Conservation (phyloP, 92 coral and sea anemone genomes). For the Diadumene lineata region DNA sequence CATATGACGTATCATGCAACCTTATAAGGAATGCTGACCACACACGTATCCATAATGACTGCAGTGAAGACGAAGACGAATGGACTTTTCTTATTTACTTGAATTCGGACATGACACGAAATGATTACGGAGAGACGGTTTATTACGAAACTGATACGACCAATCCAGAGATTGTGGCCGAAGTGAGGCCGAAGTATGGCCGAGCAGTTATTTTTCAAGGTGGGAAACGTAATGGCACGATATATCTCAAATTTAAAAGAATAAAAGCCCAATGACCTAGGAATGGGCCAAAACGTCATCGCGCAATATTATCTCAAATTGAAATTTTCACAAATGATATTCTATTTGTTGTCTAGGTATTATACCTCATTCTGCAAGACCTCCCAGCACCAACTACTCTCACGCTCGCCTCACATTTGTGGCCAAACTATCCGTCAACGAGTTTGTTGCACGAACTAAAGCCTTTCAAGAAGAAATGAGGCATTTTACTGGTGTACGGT, state of each 20-base stretch:
- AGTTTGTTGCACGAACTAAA: slow-evolving; percentile 76
- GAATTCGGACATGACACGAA: slow-evolving; percentile 87
- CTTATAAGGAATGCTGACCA: slow-evolving; percentile 92
- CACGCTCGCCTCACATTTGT: slow-evolving; percentile 92
- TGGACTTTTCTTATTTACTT: slow-evolving; percentile 94
- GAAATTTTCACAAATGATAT: too few relatives aligned
- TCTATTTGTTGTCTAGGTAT: slow-evolving; percentile 13
- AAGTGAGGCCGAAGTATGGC: slow-evolving; percentile 95
- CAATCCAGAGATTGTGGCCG: slow-evolving; percentile 88
- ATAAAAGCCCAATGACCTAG: too few relatives aligned
- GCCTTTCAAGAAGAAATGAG: slow-evolving; percentile 83
- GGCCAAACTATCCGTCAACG: slow-evolving; percentile 85
- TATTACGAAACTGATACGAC: slow-evolving; percentile 82
- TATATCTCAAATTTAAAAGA: too few relatives aligned
- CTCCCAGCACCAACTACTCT: slow-evolving; percentile 90
- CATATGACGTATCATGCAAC: slow-evolving; percentile 97
- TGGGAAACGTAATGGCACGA: too few relatives aligned
- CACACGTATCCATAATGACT: slow-evolving; percentile 93
- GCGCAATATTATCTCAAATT: too few relatives aligned
- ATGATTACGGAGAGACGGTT: slow-evolving; percentile 98
- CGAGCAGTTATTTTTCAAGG: slow-evolving; percentile 94
- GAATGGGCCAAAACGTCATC: too few relatives aligned
- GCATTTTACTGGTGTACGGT: slow-evolving; percentile 56
- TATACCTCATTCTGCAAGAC: slow-evolving; percentile 97
- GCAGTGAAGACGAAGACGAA: slow-evolving; percentile 70